Percentiles rank a stretch among this genome's conserved stretches.
Conservation (phyloP, 2,888 invertebrate species). For the Eupithecia exiguata region DNA sequence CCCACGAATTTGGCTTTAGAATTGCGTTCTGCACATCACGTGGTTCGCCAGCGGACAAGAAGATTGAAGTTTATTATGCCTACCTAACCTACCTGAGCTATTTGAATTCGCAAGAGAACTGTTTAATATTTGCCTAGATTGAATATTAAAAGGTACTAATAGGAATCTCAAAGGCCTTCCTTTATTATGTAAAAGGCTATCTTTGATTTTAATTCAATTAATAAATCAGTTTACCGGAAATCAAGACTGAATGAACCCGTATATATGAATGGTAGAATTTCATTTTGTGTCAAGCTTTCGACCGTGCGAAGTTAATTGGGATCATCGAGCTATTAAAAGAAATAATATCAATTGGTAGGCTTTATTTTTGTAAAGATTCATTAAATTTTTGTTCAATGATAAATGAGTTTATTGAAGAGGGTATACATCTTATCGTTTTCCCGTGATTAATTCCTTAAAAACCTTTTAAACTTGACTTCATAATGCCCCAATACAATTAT, state of each 20-base stretch:
- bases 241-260: background rate
- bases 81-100: background rate
- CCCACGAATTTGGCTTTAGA: too few species aligned
- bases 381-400: background rate
- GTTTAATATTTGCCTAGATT: background rate
- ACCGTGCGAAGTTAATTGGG: conserved; percentile 29
- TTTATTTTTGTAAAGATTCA: conserved; percentile 9
- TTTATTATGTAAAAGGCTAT: background rate
- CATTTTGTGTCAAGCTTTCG: conserved; percentile 16
- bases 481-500: background rate
- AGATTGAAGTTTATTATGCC: background rate
- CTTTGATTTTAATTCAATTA: conserved; percentile 4
- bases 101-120: background rate
- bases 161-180: background rate
- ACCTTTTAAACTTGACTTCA: background rate
- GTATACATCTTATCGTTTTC: background rate
- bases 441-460: background rate
- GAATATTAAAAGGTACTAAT: background rate
- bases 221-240: conserved; percentile 11
- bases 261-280: conserved; percentile 15
- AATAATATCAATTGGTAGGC: conserved; percentile 19
- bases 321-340: conserved; percentile 20
- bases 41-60: too few species aligned
- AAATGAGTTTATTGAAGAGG: background rate
- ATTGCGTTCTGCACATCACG: too few species aligned